Evolutionary conservation across 2,888 invertebrate species (phyloP).

Genomic region (Coenonympha arcania): DNA sequence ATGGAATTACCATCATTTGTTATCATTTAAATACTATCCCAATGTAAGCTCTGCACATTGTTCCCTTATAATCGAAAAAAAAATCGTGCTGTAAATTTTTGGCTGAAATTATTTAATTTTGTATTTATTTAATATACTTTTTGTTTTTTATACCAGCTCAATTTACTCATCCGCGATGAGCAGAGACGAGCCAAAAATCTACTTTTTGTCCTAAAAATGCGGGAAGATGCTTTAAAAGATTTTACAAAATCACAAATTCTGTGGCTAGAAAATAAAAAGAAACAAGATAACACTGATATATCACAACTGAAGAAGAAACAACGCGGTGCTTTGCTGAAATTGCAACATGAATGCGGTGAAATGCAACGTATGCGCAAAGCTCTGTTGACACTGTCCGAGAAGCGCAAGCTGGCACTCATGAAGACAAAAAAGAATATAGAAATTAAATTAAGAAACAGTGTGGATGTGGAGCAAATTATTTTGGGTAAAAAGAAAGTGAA

Average conservation of each 20-base stretch:
- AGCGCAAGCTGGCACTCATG: constrained; percentile 59
- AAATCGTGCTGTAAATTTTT: background rate
- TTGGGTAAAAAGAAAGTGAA: constrained; percentile 59
- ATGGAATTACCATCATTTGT: constrained; percentile 25
- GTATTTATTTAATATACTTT: background rate
- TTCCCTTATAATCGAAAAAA: background rate
- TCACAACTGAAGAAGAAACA: constrained; percentile 78
- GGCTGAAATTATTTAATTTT: background rate
- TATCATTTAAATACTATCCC: constrained; percentile 10
- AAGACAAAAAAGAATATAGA: constrained; percentile 66
- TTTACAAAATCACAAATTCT: constrained; percentile 68
- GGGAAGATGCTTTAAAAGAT: constrained; percentile 67
- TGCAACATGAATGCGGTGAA: constrained; percentile 80
- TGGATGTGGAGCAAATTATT: constrained; percentile 55
- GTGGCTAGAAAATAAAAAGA: constrained; percentile 67
- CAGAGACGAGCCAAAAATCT: constrained; percentile 67
- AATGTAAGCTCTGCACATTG: background rate
- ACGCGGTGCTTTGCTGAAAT: constrained; percentile 76
- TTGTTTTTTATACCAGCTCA: constrained; percentile 48
- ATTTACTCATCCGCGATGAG: constrained; percentile 70
- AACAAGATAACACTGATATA: constrained; percentile 61
- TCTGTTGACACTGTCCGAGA: constrained; percentile 57
- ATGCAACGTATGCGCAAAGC: constrained; percentile 75
- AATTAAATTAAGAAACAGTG: constrained; percentile 52
- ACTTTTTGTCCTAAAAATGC: constrained; percentile 63